Percentiles rank a stretch among this genome's conserved stretches.
Conservation (phyloP, 1,140 invertebrate genomes). For the Dryas iulia region DNA sequence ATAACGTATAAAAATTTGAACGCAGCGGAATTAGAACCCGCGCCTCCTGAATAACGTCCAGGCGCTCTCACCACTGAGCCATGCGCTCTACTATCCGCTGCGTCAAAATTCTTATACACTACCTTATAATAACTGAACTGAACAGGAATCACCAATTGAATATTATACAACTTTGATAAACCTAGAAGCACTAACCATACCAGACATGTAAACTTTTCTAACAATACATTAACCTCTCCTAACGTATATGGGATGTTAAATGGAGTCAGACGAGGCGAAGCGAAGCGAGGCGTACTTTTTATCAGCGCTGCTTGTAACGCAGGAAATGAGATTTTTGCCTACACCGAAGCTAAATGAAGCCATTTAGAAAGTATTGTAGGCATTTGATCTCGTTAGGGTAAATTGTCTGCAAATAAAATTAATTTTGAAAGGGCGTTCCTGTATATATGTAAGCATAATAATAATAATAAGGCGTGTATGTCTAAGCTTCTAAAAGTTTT, state of each 20-base stretch:
- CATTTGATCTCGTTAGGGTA: constrained; percentile 8
- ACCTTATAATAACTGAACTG: too few species aligned
- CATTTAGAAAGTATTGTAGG: constrained; percentile 12
- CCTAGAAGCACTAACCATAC: neutral
- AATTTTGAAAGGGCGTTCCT: neutral
- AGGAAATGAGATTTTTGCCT: constrained; percentile 35
- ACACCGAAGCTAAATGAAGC: constrained; percentile 18
- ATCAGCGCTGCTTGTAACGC: constrained; percentile 27
- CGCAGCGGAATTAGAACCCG: too few species aligned
- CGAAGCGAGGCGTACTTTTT: constrained; percentile 28
- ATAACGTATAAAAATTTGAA: too few species aligned
- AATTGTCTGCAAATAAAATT: neutral
- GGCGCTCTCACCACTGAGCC: too few species aligned
- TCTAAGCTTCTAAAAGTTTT: too few species aligned
- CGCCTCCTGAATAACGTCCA: too few species aligned
- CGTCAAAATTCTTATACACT: too few species aligned
- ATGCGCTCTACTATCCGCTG: too few species aligned
- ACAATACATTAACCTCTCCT: neutral
- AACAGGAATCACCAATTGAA: neutral
- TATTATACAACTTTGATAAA: neutral
- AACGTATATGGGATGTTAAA: constrained; percentile 19
- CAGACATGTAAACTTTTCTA: neutral
- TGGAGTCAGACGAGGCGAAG: constrained; percentile 20
- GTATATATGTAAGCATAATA: too few species aligned
- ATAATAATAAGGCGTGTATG: too few species aligned